phyloP scores from a whole-genome alignment of 1,140 invertebrate species.

The Aphis craccivora region DNA sequence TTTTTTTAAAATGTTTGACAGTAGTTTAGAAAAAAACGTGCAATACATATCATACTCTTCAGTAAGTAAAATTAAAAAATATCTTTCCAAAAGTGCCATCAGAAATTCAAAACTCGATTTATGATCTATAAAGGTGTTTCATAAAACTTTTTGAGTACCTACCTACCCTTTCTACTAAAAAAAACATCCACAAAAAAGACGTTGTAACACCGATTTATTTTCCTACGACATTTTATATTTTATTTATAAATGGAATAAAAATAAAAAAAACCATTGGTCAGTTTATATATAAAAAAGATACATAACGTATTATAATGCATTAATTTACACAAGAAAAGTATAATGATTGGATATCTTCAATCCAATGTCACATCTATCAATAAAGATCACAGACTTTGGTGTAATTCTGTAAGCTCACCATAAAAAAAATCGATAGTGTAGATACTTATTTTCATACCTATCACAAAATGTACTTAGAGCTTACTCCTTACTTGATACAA shows the following conservation, averaged over 20 bases:
- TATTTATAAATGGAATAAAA: conserved; percentile 8
- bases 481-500: not conserved
- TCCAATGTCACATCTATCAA: not conserved
- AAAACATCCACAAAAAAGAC: not conserved
- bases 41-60: not conserved
- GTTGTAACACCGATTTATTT: not conserved
- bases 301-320: not conserved
- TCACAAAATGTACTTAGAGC: not conserved
- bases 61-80: not conserved
- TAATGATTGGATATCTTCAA: not conserved
- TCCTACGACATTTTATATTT: not conserved
- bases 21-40: not conserved
- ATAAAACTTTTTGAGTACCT: not conserved
- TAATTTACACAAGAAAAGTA: not conserved
- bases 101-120: conserved; percentile 8
- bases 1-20: not conserved
- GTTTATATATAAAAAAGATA: not conserved
- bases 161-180: not conserved
- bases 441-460: not conserved
- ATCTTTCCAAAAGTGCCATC: not conserved
- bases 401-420: not conserved
- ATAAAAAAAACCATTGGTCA: not conserved
- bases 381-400: not conserved
- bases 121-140: not conserved
- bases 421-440: not conserved